A percentile compares a stretch with the other conserved stretches of the same genome.
Conservation (phyloP, 1,140 invertebrate species). For the Leguminivora glycinivorella region DNA sequence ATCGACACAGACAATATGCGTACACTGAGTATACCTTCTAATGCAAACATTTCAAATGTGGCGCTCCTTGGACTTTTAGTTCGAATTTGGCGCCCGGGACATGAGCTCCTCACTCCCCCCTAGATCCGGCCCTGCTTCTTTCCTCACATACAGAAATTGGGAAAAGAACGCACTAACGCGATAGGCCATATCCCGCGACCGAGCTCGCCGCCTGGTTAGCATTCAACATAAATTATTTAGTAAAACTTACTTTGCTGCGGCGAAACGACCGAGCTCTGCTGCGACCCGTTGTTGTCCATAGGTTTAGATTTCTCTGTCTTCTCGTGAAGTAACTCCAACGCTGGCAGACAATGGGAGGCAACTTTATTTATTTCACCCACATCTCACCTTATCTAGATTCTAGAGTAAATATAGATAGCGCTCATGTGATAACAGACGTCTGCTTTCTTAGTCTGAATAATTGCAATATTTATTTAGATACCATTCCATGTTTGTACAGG, state of each 20-base stretch:
- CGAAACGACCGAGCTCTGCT: conserved; percentile 65
- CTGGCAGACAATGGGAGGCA: conserved; percentile 38
- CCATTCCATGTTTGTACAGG: background rate
- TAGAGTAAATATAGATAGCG: background rate
- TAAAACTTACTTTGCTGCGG: conserved; percentile 65
- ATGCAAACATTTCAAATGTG: too few relatives aligned
- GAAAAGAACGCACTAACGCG: too few relatives aligned
- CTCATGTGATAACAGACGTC: background rate
- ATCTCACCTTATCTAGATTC: conserved; percentile 8
- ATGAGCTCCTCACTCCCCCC: too few relatives aligned
- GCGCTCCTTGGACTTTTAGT: too few relatives aligned
- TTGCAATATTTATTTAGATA: background rate
- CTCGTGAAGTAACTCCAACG: conserved; percentile 66
- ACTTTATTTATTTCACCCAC: conserved; percentile 3
- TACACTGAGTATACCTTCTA: too few relatives aligned
- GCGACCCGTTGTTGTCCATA: conserved; percentile 63
- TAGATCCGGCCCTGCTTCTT: too few relatives aligned
- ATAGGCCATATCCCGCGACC: too few relatives aligned
- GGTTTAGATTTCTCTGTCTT: conserved; percentile 54
- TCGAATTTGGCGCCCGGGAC: too few relatives aligned
- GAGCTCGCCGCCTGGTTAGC: too few relatives aligned
- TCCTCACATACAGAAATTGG: too few relatives aligned
- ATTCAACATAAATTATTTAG: too few relatives aligned
- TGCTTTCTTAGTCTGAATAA: conserved; percentile 20
- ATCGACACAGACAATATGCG: too few relatives aligned